Conservation (phyloP, 92 coral and sea anemone genomes). For the Blastomussa wellsi region DNA sequence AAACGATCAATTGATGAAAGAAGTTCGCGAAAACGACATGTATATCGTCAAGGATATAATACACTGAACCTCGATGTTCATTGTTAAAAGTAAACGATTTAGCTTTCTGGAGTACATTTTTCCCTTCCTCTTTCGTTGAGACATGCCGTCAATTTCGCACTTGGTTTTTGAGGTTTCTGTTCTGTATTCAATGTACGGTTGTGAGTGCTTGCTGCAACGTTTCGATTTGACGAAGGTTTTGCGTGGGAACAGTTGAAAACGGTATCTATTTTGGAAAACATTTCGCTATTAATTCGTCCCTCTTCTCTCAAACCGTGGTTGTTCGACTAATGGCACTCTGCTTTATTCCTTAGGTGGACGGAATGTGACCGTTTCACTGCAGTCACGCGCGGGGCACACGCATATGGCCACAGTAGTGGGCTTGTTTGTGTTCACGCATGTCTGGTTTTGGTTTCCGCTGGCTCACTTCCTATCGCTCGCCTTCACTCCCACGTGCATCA, state of each 20-base stretch:
- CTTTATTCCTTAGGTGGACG: slow-evolving; percentile 75
- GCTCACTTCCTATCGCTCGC: slow-evolving; percentile 93
- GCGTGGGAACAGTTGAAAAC: neutral
- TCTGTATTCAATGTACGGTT: too few relatives aligned
- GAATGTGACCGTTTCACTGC: slow-evolving; percentile 93
- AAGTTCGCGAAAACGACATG: too few relatives aligned
- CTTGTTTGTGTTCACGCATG: slow-evolving; percentile 89
- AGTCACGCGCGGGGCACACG: slow-evolving; percentile 99
- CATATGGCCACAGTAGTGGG: slow-evolving; percentile 98
- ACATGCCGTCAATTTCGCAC: too few relatives aligned
- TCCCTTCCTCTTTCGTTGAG: too few relatives aligned
- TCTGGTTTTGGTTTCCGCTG: slow-evolving; percentile 99
- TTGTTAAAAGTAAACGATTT: too few relatives aligned
- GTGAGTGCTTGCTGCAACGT: too few relatives aligned
- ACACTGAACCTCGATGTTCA: too few relatives aligned
- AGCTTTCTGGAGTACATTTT: too few relatives aligned
- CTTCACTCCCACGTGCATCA: slow-evolving; percentile 88
- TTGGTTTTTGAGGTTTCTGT: too few relatives aligned
- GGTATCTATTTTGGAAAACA: neutral
- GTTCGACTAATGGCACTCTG: neutral
- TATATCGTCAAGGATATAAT: too few relatives aligned
- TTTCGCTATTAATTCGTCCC: neutral
- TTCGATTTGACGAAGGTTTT: neutral
- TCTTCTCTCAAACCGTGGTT: neutral
- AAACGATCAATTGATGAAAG: too few relatives aligned